A percentile compares a stretch with the other conserved stretches of the same genome.
These are phyloP conservation scores for Zelleria hepariella DNA, from an alignment of 2,888 invertebrate species.

Conservation along the genomic window DNA sequence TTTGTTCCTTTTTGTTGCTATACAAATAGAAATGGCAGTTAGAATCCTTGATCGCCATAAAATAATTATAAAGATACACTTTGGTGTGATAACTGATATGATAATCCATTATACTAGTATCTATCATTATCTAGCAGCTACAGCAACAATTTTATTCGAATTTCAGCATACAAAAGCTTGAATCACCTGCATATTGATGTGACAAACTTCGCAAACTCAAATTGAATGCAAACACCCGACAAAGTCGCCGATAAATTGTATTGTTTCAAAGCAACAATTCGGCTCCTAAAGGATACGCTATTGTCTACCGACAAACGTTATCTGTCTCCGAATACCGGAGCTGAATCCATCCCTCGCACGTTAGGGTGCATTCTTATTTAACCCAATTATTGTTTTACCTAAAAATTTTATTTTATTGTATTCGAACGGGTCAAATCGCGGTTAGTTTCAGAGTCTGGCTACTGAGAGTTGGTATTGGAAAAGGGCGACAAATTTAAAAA, in stretches of 20 bases:
- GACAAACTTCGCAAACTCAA: not conserved
- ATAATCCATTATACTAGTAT: not conserved
- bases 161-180: no score
- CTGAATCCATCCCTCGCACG: not conserved
- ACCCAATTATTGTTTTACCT: not conserved
- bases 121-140: not conserved
- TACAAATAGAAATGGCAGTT: no score
- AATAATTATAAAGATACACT: no score
- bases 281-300: conserved; percentile 3
- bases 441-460: no score
- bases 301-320: conserved; percentile 6
- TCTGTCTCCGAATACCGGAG: not conserved
- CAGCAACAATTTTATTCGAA: not conserved
- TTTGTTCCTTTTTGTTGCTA: no score
- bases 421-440: no score
- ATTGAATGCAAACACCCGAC: not conserved
- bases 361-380: not conserved
- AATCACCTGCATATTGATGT: not conserved
- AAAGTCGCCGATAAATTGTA: not conserved
- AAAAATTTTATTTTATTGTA: no score
- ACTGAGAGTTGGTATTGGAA: no score
- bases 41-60: no score
- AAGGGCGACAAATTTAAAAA: no score
- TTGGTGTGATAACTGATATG: no score
- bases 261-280: conserved; percentile 6